Evolutionary conservation across 2,888 invertebrate genomes (phyloP).

Genomic region (Drosophila diplacantha): DNA sequence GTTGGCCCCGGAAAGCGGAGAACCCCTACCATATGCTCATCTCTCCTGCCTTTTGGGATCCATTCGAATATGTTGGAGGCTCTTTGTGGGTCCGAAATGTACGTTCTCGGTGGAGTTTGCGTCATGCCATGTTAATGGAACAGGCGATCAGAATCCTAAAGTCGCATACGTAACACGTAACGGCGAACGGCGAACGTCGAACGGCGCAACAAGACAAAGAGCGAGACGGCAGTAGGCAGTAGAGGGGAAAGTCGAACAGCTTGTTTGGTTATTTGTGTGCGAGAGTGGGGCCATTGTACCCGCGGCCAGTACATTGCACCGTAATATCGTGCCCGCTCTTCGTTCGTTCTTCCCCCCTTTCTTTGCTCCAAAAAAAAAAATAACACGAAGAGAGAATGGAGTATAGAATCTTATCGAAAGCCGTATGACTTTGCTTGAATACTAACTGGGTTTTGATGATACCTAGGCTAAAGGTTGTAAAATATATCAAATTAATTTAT

Average conservation of each 20-base stretch:
- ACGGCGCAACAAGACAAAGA: conserved; percentile 33
- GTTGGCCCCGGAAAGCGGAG: conserved; percentile 17
- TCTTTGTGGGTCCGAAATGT: conserved; percentile 55
- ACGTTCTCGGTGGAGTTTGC: conserved; percentile 76
- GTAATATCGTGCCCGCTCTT: conserved; percentile 13
- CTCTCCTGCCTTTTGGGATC: conserved; percentile 12
- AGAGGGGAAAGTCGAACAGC: conserved; percentile 45
- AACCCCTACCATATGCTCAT: not conserved
- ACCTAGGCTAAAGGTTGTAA: not conserved
- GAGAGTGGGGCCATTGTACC: conserved; percentile 65
- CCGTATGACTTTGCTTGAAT: not conserved
- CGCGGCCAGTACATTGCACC: conserved; percentile 64
- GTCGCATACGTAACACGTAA: conserved; percentile 54
- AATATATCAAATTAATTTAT: no score
- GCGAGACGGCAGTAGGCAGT: conserved; percentile 41
- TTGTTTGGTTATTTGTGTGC: conserved; percentile 18
- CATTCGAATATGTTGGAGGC: conserved; percentile 16
- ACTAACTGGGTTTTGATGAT: not conserved
- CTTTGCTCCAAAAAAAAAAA: conserved; percentile 1
- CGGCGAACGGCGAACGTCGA: conserved; percentile 48
- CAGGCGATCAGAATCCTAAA: conserved; percentile 61
- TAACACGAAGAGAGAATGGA: not conserved
- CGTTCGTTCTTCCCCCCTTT: conserved; percentile 1
- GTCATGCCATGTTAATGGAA: conserved; percentile 78
- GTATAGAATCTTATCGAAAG: not conserved